These are phyloP conservation scores for Orussus abietinus DNA, from an alignment of 1,140 invertebrate genomes.

Conservation along the genomic window DNA sequence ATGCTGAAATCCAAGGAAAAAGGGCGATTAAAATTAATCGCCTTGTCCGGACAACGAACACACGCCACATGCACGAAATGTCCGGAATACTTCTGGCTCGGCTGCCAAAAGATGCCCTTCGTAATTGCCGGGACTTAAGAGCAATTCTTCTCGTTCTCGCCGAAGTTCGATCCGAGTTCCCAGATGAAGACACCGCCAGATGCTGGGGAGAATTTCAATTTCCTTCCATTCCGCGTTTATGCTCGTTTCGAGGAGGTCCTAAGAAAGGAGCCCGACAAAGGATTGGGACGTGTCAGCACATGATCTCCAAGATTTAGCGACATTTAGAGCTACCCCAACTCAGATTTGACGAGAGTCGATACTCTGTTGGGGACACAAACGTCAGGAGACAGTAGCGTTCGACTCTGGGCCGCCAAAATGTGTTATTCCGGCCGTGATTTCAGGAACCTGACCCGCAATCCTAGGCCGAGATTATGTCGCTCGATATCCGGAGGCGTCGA, in stretches of 20 bases:
- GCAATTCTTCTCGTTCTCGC: constrained; percentile 1
- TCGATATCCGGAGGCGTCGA: constrained; percentile 10
- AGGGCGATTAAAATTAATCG: constrained; percentile 48
- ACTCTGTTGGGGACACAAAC: constrained; percentile 46
- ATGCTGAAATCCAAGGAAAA: constrained; percentile 17
- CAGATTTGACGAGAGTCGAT: constrained; percentile 38
- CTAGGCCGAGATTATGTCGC: constrained; percentile 28
- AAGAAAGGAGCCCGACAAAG: too few relatives aligned
- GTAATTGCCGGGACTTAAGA: constrained; percentile 11
- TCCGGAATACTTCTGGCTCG: constrained; percentile 36
- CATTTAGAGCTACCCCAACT: constrained; percentile 1
- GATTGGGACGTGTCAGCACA: too few relatives aligned
- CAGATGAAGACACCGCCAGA: too few relatives aligned
- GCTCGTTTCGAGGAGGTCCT: too few relatives aligned
- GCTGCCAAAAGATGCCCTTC: too few relatives aligned
- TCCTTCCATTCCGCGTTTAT: too few relatives aligned
- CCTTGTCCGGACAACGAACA: constrained; percentile 26
- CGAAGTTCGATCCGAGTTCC: too few relatives aligned
- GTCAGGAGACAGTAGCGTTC: constrained; percentile 29
- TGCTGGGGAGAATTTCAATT: too few relatives aligned
- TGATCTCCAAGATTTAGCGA: background rate
- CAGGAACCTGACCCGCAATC: constrained; percentile 33
- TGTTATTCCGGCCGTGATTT: constrained; percentile 23
- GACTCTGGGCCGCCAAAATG: constrained; percentile 29
- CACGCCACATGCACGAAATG: constrained; percentile 34